These are phyloP conservation scores for Parasteatoda lunata DNA, from an alignment of 2,888 invertebrate genomes.

Conservation along the genomic window DNA sequence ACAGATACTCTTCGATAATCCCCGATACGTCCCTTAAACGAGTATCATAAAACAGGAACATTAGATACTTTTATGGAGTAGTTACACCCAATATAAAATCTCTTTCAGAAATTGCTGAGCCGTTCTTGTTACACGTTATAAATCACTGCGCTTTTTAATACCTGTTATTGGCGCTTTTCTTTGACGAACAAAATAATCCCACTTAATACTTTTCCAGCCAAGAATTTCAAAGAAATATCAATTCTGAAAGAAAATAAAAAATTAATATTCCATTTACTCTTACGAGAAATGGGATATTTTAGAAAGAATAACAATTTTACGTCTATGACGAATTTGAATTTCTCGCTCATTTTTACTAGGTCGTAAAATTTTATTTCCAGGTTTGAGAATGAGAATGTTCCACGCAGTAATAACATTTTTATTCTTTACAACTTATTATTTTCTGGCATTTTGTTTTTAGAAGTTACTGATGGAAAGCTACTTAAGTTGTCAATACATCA, in stretches of 20 bases:
- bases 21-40: background rate
- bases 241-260: background rate
- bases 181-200: background rate
- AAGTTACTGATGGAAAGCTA: too few species aligned
- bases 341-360: too few species aligned
- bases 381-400: too few species aligned
- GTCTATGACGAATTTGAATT: too few species aligned
- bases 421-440: too few species aligned
- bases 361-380: too few species aligned
- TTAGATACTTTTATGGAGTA: background rate
- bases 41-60: background rate
- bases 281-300: background rate
- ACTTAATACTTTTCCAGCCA: background rate
- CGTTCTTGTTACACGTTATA: background rate
- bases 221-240: background rate
- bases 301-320: too few species aligned
- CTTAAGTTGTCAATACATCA: too few species aligned
- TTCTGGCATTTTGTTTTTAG: too few species aligned
- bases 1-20: background rate
- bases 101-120: background rate
- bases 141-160: background rate
- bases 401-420: too few species aligned
- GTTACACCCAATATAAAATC: background rate
- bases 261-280: background rate
- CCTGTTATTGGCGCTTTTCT: background rate